Base-by-base conservation (phyloP, 2,797 vertebrate genomes). In the Botia almorhae region DNA sequence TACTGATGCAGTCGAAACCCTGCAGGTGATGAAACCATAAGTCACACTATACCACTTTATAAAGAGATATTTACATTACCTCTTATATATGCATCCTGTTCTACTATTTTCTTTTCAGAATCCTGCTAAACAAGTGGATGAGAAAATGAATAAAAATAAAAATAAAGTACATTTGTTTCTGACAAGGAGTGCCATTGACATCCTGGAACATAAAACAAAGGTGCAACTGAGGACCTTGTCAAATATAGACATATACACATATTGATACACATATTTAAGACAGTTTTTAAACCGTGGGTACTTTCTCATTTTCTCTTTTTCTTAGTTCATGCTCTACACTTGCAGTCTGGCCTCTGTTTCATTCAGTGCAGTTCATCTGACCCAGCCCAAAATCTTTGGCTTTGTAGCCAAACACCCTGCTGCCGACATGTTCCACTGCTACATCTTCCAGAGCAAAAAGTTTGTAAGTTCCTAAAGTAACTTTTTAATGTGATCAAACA, bases 141-240 rank as follows among this genome's bases (percentile, higher is more conserved):
- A 91, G 64, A 93, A 90, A 80, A 80, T 65, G 17, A 84, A 86
- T 3, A 92, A 78, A 48, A 75, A 90, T 84, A 93, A 90, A 79
- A 90, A 74, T 69, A 94, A 92, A 84, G 90, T 92, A 48, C 81
- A 89, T 7, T 73, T 95, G 69, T 94, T 93, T 78, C 73, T 94
- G 74, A 90, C 92, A 0, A 61, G 73, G 55, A 90, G 84, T n/a
- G 90, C 89, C 48, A 87, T 94, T 1, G 93, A 94, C 87, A 85
- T 94, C 67, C 82, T 95, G 82, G 92, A 95, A 82, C 83, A 90
- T 76, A 93, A 94, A 86, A 93, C 93, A 17, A 95, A 93, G 90
- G 93, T 93, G 46, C 17, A 50, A 14, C 14, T n/a, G 1, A 78
- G 51, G 72, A 51, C 39, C 8, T 7, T 12, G 21, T 63, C 21